Evolutionary conservation across 2,797 vertebrate species (phyloP).

Genomic region (Hephaestus fuliginosus): DNA sequence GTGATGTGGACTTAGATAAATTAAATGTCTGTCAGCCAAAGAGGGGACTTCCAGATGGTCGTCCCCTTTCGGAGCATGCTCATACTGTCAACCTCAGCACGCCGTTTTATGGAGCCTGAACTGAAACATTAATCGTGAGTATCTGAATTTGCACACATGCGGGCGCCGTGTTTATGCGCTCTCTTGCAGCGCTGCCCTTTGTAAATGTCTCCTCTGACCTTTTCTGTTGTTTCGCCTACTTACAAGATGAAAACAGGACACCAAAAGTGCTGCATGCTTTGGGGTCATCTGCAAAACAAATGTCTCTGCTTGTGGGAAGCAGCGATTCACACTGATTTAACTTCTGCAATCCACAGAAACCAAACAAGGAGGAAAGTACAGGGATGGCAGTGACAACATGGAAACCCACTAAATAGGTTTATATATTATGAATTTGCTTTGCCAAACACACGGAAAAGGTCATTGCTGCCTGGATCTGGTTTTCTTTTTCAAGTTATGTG

Average conservation of each 20-base stretch:
- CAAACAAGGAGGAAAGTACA: background rate
- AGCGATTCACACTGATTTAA: background rate
- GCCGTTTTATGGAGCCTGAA: constrained; percentile 23
- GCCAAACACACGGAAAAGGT: background rate
- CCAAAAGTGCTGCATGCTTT: background rate
- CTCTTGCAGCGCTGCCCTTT: constrained; percentile 6
- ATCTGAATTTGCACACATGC: constrained; percentile 10
- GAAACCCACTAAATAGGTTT: background rate
- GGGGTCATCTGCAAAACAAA: constrained; percentile 10
- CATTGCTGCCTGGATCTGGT: too few species aligned
- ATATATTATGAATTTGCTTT: background rate
- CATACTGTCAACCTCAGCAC: constrained; percentile 38
- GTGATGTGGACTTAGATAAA: constrained; percentile 62
- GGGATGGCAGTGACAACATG: background rate
- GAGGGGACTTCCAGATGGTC: constrained; percentile 60
- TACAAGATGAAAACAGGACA: background rate
- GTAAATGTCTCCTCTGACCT: background rate
- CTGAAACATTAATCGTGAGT: background rate
- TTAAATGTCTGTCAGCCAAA: constrained; percentile 47
- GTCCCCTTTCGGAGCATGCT: constrained; percentile 27
- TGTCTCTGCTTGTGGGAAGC: background rate
- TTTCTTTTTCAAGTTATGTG: too few species aligned
- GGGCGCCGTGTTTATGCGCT: background rate
- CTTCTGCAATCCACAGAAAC: background rate
- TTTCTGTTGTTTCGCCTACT: constrained; percentile 1